phyloP scores from a whole-genome alignment of 2,888 invertebrate species.

The Harpagoxenus sublaevis region DNA sequence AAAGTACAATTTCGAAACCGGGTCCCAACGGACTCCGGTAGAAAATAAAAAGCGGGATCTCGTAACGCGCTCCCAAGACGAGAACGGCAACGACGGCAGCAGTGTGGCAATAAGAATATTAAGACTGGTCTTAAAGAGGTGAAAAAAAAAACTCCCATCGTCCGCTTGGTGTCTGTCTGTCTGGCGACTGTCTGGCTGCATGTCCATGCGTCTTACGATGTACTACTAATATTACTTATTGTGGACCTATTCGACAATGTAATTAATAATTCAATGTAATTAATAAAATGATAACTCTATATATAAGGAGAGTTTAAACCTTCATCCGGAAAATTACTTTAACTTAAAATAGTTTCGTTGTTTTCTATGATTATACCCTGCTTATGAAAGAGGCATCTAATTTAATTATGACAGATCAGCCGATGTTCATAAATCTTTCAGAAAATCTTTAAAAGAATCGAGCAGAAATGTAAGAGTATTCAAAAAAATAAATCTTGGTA shows the following conservation, averaged over 20 bases:
- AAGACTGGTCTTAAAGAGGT: slow-evolving; percentile 64
- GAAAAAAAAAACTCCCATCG: slow-evolving; percentile 63
- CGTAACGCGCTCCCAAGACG: slow-evolving; percentile 48
- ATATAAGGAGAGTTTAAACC: neutral
- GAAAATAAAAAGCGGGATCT: slow-evolving; percentile 47
- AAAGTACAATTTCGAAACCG: slow-evolving; percentile 66
- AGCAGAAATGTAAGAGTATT: neutral
- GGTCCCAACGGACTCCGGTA: slow-evolving; percentile 9
- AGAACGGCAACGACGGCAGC: slow-evolving; percentile 44
- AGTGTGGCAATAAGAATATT: slow-evolving; percentile 69
- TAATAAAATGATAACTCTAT: neutral
- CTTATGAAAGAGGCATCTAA: neutral
- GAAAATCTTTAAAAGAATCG: no score
- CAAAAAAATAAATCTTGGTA: neutral
- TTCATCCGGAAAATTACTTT: neutral
- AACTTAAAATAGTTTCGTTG: neutral
- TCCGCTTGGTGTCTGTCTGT: slow-evolving; percentile 77
- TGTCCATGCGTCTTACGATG: slow-evolving; percentile 20
- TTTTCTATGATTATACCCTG: neutral
- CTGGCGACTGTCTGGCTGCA: slow-evolving; percentile 78
- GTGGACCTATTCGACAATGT: neutral
- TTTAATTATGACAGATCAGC: neutral
- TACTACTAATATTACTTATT: slow-evolving; percentile 35
- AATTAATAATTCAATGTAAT: neutral
- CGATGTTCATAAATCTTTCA: neutral